Evolutionary conservation across 2,113 vertebrate genomes (phyloP), one percentile per base, ranked within the genome.

Genomic region (Cyanoliseus patagonus): DNA sequence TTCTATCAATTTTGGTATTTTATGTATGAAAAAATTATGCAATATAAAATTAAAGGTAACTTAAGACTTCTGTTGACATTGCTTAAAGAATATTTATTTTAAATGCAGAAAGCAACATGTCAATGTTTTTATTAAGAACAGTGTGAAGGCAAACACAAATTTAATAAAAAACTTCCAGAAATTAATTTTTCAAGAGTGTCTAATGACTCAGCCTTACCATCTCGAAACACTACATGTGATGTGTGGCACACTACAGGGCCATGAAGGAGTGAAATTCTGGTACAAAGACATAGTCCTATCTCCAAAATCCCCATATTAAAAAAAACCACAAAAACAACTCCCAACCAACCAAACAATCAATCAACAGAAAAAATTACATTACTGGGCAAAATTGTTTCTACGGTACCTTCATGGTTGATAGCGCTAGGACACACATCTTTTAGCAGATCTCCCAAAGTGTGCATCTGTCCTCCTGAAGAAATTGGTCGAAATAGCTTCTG

Each of bases 401-500:
- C 76, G 67, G 77, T 98, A 99, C 99, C 99, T 90, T 99, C 98
- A 64, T 97, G 88, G 66, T 97, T n/a, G 77, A 99, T 11, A 77
- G 98, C 99, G 92, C 97, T 95, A 59, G 99, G 99, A 96, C 98
- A 99, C 95, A 98, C 97, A 97, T 99, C 99, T 97, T 98, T 99
- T 82, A 99, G 97, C 80, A 99, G 98, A 97, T 99, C 99, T 47
- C 99, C 99, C 42, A 99, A 97, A 7, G 99, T 99, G 94, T 99
- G 98, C 33, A 97, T 49, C 24, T 98, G 98, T 84, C 99, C 99
- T 93, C 99, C 99, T 73, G 98, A 81, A 78, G 99, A 98, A 96
- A 99, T 61, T 17, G 99, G 99, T 52, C 99, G 99, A 97, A 99
- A 99, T 33, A 99, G 98, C 95, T 99, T 99, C 98, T 99, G 99